Base-by-base conservation (phyloP, 2,888 invertebrate species). In the Sinodicranocentrus sp. region DNA sequence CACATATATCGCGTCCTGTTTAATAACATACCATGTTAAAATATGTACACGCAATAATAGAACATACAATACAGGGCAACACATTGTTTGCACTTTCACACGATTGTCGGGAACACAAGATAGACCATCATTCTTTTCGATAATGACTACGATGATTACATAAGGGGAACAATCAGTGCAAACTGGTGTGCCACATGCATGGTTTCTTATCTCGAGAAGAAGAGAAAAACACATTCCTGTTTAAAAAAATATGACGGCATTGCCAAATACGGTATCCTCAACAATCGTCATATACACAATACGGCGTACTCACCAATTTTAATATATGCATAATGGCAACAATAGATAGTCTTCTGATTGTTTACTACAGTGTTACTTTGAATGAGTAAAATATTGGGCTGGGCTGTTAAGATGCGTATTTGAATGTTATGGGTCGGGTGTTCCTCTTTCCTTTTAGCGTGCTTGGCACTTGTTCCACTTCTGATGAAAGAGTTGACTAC, bases 211-310 rank as follows among this genome's bases (percentile, higher is more conserved):
- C 33, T 33, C 33, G 3, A 6, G 33, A 33, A 33, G 33, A 10
- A 33, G 33, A 33, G 10, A 33, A 33, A 33, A 33, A 33, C 10
- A 33, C 10, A 10, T 6, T 33, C 5, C 5, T 33, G 33, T 33
- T 10, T 33, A 6, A 5, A 61, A 61, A 33, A 59, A 61, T 33
- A 77, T 77, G 57, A 70, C 59, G 61, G 28, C 57, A 48, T 44
- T 67, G 67, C 80, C 80, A 80, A 73, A 80, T 80, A 65, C 52
- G 80, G 80, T 39, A 65, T 67, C 26, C 57, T 23, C 23, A 28
- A 63, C 44, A 65, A 48, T 61, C 75, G 21, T 68, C 68, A 61
- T 17, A 65, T 39, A n/a, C 33, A 71, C 33, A 67, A 67, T 23
- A 52, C 19, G 2, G 48, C 13, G 10, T n/a, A 33, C 33, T 10